Percentiles rank a stretch among this genome's conserved stretches.
These are phyloP conservation scores for Drosophila barbarae DNA, from an alignment of 2,888 invertebrate species.

Conservation along the genomic window DNA sequence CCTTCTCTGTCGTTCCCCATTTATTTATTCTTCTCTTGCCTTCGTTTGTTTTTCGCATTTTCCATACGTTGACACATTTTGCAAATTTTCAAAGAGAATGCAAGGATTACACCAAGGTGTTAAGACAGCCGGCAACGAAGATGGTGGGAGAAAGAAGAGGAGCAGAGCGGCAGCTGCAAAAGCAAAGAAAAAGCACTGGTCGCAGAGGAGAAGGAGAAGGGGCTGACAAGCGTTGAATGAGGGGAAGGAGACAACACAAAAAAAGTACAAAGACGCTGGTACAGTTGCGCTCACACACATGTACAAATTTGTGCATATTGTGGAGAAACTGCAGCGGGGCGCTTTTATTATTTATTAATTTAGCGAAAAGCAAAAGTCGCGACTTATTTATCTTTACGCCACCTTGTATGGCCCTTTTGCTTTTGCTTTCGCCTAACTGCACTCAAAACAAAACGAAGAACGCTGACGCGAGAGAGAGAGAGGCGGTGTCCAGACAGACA, in stretches of 20 bases:
- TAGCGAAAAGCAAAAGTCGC: constrained; percentile 19
- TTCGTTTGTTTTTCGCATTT: constrained; percentile 8
- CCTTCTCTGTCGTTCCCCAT: background rate
- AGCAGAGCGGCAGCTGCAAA: constrained; percentile 34
- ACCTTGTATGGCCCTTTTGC: constrained; percentile 3
- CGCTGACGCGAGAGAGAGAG: constrained; percentile 1
- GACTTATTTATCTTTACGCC: constrained; percentile 5
- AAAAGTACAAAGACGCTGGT: constrained; percentile 29
- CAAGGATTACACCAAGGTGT: constrained; percentile 33
- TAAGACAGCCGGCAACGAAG: constrained; percentile 11
- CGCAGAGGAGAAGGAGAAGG: constrained; percentile 13
- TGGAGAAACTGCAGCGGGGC: constrained; percentile 27
- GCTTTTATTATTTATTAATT: constrained; percentile 25
- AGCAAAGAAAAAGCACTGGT: constrained; percentile 26
- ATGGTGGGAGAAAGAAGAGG: background rate
- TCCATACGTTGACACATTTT: constrained; percentile 25
- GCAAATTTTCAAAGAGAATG: constrained; percentile 5
- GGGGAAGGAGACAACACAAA: constrained; percentile 32
- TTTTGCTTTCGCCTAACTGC: constrained; percentile 29
- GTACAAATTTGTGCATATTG: background rate
- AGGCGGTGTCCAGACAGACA: constrained; percentile 2
- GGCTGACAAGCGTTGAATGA: constrained; percentile 5
- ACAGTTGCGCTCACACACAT: constrained; percentile 32
- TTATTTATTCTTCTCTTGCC: background rate
- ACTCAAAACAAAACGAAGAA: constrained; percentile 45